These are phyloP conservation scores for Brachymystax lenok DNA, from an alignment of 2,797 vertebrate genomes.

Conservation along the genomic window DNA sequence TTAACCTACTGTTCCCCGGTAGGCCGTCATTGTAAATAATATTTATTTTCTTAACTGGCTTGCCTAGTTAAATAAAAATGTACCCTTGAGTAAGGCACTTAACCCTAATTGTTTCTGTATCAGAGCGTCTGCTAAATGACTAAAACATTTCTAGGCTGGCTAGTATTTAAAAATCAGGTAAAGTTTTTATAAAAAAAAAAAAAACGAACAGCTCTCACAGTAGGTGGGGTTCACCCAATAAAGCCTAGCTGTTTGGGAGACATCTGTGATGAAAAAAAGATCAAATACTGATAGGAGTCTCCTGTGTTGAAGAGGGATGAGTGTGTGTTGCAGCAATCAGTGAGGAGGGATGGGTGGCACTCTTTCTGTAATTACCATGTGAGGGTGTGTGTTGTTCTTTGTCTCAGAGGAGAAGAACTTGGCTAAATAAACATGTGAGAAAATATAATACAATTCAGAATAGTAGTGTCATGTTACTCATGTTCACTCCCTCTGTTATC, in stretches of 20 bases:
- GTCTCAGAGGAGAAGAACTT: slow-evolving; percentile 4
- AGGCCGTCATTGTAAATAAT: no score
- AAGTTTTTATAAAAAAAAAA: not conserved
- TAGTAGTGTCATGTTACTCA: not conserved
- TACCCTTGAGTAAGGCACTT: no score
- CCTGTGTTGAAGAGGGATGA: not conserved
- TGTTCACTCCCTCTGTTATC: not conserved
- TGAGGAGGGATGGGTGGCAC: not conserved
- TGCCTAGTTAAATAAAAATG: no score
- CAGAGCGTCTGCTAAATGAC: no score
- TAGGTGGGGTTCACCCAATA: not conserved
- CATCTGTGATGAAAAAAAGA: not conserved
- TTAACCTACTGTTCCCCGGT: no score
- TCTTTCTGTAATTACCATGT: not conserved
- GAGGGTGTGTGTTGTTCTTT: not conserved
- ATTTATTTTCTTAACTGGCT: no score
- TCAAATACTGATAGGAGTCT: not conserved
- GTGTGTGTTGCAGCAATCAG: not conserved
- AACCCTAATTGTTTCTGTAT: no score
- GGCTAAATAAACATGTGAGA: not conserved
- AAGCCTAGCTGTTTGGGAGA: not conserved
- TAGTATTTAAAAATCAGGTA: not conserved
- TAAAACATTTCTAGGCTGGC: no score
- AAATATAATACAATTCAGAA: not conserved
- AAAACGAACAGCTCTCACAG: not conserved